Base-by-base conservation (phyloP, 2,797 vertebrate genomes). In the Danio aesculapii region DNA sequence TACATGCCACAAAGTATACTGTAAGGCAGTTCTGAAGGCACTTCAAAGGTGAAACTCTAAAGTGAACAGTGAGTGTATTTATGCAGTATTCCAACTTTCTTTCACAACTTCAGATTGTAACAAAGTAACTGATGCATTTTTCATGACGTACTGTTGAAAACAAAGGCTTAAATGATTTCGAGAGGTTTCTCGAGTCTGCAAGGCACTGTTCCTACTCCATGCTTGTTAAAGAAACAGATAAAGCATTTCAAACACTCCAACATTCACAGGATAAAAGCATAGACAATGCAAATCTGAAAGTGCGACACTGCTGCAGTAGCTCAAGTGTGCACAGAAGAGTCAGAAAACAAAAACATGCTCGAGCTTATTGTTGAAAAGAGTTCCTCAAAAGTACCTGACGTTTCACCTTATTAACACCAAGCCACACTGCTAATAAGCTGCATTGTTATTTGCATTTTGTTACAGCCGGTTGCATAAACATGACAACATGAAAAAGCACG, bases 341-440 rank as follows among this genome's bases (percentile, higher is more conserved):
- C 68, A 73, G 16, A 10, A 75, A 74, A 85, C 39, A 64, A 69
- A n/a, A 77, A 13, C n/a, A 69, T 30, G 77, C 53, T 46, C 74
- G 59, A 14, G 62, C 7, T 19, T 16, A n/a, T 73, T 74, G n/a
- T 67, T n/a, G 39, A 77, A 73, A 4, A 7, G 70, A 61, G 52
- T 55, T 83, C 19, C 61, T 86, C 47, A 21, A 75, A 77, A 79
- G 63, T 49, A n/a, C 59, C 19, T 19, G 49, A 44, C 11, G 71
- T 78, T 59, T 70, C 52, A 79, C 39, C 17, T 64, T 75, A 69
- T 78, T 75, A 81, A 70, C 64, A 77, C 74, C 16, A 72, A 70
- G 4, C 43, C 53, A 61, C 39, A 55, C 21, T 75, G 75, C 41
- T 86, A 79, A 84, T 81, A 72, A 81, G 75, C 69, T 55, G 59